Percentiles rank a stretch among this genome's conserved stretches.
These are phyloP conservation scores for Calosoma granatense DNA, from an alignment of 1,140 invertebrate genomes.

Conservation along the genomic window DNA sequence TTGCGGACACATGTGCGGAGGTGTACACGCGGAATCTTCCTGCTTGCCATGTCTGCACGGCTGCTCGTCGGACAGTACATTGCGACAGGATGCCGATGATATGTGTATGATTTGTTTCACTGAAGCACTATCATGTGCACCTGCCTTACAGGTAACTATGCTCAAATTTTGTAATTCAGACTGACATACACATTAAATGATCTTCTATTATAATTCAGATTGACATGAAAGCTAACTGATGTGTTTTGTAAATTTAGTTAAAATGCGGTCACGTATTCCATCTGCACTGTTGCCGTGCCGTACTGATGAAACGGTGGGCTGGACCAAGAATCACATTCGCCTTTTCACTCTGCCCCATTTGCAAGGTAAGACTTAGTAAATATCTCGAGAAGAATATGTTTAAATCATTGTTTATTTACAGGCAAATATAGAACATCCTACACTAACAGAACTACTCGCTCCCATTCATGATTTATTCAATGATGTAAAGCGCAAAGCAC, in stretches of 20 bases:
- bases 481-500: constrained; percentile 86
- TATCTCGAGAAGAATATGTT: no score
- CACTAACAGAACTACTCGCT: constrained; percentile 63
- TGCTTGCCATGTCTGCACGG: constrained; percentile 88
- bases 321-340: constrained; percentile 94
- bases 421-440: constrained; percentile 73
- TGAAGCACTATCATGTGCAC: constrained; percentile 87
- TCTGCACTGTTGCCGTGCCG: constrained; percentile 78
- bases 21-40: constrained; percentile 67
- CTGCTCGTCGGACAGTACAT: constrained; percentile 44
- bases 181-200: constrained; percentile 6
- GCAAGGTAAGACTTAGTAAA: constrained; percentile 73
- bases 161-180: no score
- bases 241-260: constrained; percentile 47
- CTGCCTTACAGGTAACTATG: constrained; percentile 69
- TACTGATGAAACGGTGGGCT: constrained; percentile 80
- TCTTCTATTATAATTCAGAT: background rate
- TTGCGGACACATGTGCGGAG: constrained; percentile 90
- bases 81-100: constrained; percentile 93
- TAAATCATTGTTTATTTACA: no score
- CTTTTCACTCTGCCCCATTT: constrained; percentile 94
- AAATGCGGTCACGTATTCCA: constrained; percentile 96
- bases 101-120: constrained; percentile 99
- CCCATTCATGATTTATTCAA: constrained; percentile 75
- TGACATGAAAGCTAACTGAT: background rate